A percentile compares a stretch with the other conserved stretches of the same genome.
Conservation (phyloP, 1,140 invertebrate genomes). For the Drosophila oshimai region DNA sequence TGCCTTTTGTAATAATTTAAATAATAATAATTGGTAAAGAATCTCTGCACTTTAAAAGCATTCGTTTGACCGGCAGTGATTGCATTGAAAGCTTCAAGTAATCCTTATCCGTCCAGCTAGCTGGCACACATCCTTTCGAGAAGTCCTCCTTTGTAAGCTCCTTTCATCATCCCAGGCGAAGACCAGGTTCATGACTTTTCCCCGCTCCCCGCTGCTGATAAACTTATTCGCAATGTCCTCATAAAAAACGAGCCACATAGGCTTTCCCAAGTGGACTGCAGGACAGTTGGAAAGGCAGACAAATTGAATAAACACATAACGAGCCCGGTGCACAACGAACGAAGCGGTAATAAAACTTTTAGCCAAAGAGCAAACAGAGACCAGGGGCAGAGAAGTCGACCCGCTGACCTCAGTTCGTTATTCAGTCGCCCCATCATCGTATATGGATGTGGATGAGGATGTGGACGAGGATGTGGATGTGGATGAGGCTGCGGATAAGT, state of each 20-base stretch:
- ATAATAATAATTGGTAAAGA: background rate
- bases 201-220: conserved; percentile 26
- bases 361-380: conserved; percentile 51
- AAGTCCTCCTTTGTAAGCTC: background rate
- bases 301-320: conserved; percentile 81
- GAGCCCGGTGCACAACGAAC: conserved; percentile 57
- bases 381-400: conserved; percentile 8
- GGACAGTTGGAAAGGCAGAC: conserved; percentile 18
- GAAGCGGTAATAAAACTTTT: conserved; percentile 78
- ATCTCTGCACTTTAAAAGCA: background rate
- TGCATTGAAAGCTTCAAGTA: background rate
- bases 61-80: background rate
- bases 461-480: background rate
- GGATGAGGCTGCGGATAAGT: conserved; percentile 2
- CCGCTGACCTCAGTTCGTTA: conserved; percentile 70
- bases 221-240: conserved; percentile 50
- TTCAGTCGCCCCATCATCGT: conserved; percentile 19
- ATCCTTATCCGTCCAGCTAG: too few species aligned
- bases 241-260: conserved; percentile 49
- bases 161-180: conserved; percentile 1
- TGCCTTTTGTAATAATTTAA: too few species aligned
- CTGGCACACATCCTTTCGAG: too few species aligned
- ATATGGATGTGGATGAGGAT: background rate
- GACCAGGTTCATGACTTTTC: background rate
- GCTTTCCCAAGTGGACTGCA: conserved; percentile 36